These are phyloP conservation scores for Globodera rostochiensis DNA, from an alignment of 1,140 invertebrate species.

Conservation along the genomic window DNA sequence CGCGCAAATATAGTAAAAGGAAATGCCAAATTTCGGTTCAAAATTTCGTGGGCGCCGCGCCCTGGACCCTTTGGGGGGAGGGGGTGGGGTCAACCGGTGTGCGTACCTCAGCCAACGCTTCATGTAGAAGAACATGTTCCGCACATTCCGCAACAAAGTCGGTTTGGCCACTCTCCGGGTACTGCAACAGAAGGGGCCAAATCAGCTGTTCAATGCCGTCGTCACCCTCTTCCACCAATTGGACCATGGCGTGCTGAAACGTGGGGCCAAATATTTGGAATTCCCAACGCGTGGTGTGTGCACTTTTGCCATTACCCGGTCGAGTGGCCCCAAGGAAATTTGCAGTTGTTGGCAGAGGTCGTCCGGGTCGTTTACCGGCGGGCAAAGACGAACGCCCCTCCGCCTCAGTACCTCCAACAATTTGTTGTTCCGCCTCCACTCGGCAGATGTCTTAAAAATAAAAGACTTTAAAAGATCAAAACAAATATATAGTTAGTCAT, in stretches of 20 bases:
- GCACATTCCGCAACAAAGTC: constrained; percentile 67
- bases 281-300: neutral
- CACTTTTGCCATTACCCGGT: neutral
- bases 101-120: constrained; percentile 46
- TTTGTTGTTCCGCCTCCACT: neutral
- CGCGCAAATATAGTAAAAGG: no score
- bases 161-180: constrained; percentile 74
- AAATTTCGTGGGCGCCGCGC: no score
- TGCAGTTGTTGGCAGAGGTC: neutral
- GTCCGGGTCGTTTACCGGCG: neutral
- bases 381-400: neutral
- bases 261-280: constrained; percentile 2
- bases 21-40: no score
- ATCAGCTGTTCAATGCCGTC: constrained; percentile 71
- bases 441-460: neutral
- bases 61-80: no score
- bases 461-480: neutral
- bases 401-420: neutral
- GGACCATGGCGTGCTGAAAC: constrained; percentile 28
- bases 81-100: neutral
- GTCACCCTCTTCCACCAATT: constrained; percentile 70
- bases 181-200: constrained; percentile 82
- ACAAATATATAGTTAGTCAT: no score
- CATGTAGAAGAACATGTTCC: constrained; percentile 43
- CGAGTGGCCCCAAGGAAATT: neutral